Percentiles rank a stretch among this genome's conserved stretches.
Conservation (phyloP, 2,888 invertebrate genomes). For the Drosophila lacicola region DNA sequence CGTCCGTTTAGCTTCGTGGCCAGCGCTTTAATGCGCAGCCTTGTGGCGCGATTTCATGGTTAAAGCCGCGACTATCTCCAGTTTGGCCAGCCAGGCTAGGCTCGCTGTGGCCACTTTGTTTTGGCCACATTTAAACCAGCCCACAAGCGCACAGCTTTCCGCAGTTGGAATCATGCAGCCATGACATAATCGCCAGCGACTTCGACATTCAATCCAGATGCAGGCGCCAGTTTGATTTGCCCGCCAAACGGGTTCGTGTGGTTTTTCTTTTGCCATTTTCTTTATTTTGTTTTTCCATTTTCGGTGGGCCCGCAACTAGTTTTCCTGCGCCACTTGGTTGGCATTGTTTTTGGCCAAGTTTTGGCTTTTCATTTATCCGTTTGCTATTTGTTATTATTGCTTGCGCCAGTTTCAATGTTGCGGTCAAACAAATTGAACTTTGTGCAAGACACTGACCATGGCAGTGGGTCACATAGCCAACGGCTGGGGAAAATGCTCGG, state of each 20-base stretch:
- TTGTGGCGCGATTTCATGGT: slow-evolving; percentile 31
- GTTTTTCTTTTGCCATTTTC: slow-evolving; percentile 52
- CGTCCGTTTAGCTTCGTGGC: slow-evolving; percentile 62
- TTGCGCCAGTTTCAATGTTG: slow-evolving; percentile 52
- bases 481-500: not conserved
- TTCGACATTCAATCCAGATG: slow-evolving; percentile 20
- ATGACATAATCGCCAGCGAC: slow-evolving; percentile 54
- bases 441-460: slow-evolving; percentile 44
- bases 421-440: slow-evolving; percentile 60
- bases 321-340: slow-evolving; percentile 58
- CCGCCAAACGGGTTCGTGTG: slow-evolving; percentile 65
- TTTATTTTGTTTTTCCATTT: slow-evolving; percentile 12
- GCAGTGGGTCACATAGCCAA: slow-evolving; percentile 68
- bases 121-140: slow-evolving; percentile 39
- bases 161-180: slow-evolving; percentile 5
- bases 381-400: slow-evolving; percentile 9
- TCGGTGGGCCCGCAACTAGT: slow-evolving; percentile 49
- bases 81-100: slow-evolving; percentile 36
- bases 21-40: slow-evolving; percentile 55
- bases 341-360: slow-evolving; percentile 43
- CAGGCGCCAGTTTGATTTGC: slow-evolving; percentile 41
- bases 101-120: slow-evolving; percentile 25
- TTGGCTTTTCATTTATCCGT: slow-evolving; percentile 21
- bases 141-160: slow-evolving; percentile 32
- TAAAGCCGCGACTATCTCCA: slow-evolving; percentile 28